These are phyloP conservation scores for Tricholaema leucomelas DNA, from an alignment of 2,113 vertebrate species.

Conservation along the genomic window DNA sequence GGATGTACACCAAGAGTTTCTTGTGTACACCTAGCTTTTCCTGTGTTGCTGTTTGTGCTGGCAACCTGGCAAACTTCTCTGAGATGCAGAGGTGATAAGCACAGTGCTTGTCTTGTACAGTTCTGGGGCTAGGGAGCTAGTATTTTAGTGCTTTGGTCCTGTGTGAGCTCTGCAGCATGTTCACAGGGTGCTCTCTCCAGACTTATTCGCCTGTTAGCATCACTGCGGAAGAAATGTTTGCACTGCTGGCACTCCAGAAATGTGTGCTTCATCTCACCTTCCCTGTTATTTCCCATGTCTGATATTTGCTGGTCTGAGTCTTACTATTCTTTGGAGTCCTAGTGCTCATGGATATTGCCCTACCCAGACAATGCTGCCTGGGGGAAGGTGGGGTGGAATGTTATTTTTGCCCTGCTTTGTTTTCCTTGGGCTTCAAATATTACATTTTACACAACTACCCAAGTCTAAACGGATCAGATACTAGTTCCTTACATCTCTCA, in stretches of 20 bases:
- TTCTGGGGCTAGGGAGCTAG: background rate
- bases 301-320: background rate
- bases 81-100: background rate
- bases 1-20: slow-evolving; percentile 41
- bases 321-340: background rate
- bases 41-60: slow-evolving; percentile 39
- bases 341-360: background rate
- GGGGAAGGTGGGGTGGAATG: background rate
- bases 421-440: background rate
- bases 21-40: slow-evolving; percentile 26
- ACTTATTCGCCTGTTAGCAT: background rate
- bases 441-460: background rate
- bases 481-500: background rate
- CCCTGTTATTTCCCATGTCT: background rate
- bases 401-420: background rate
- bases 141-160: background rate
- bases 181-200: background rate
- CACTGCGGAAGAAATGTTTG: background rate
- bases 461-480: background rate
- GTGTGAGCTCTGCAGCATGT: background rate
- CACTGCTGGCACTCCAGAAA: background rate
- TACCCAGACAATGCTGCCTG: background rate
- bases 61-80: background rate
- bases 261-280: background rate
- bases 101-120: background rate